Percentiles rank a stretch among this genome's conserved stretches.
Conservation (phyloP, 2,797 vertebrate genomes). For the Ceyx erithaca region DNA sequence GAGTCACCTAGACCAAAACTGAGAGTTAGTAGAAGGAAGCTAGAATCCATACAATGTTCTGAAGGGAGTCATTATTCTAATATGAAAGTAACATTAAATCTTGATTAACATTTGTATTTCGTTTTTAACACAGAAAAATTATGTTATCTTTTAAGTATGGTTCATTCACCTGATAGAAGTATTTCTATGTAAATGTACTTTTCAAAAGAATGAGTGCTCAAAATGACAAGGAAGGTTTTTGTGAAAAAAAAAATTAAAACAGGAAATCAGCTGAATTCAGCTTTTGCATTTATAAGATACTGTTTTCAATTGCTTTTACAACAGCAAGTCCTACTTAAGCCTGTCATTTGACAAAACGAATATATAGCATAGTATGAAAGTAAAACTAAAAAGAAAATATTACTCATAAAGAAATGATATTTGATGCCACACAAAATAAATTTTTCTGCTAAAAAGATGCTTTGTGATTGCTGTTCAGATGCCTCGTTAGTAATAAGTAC, state of each 20-base stretch:
- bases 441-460: not conserved
- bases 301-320: not conserved
- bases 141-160: not conserved
- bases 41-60: not conserved
- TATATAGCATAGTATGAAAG: not conserved
- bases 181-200: not conserved
- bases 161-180: not conserved
- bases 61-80: not conserved
- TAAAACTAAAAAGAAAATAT: not conserved
- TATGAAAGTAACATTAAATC: not conserved
- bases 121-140: not conserved
- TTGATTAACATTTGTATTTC: not conserved
- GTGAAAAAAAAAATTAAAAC: too few relatives aligned
- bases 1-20: too few relatives aligned
- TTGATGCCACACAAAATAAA: not conserved
- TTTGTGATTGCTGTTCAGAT: not conserved
- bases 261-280: not conserved
- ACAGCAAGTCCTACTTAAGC: not conserved
- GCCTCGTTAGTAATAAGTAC: not conserved
- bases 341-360: not conserved
- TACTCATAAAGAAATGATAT: fast-evolving
- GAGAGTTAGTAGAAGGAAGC: not conserved
- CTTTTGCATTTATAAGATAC: not conserved
- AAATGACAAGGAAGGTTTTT: not conserved
- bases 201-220: not conserved